A percentile compares a stretch with the other conserved stretches of the same genome.
Evolutionary conservation across 2,113 vertebrate genomes (phyloP).

Genomic region (Anarhynchus alexandrinus): DNA sequence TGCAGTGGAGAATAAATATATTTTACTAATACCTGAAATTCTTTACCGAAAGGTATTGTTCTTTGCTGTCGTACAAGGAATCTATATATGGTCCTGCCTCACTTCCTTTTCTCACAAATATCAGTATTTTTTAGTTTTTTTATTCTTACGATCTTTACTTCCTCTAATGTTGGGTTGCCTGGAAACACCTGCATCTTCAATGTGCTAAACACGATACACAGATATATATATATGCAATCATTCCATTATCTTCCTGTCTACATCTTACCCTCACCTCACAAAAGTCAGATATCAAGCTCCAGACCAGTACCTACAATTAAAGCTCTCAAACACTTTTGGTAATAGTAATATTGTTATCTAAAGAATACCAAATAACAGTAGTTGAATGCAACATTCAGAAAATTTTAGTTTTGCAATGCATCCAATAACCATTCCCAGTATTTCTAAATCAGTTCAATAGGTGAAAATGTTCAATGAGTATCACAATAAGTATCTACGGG

Average conservation of each 20-base stretch:
- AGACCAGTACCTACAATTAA: background rate
- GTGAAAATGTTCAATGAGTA: background rate
- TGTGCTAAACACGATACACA: background rate
- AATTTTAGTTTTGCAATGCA: background rate
- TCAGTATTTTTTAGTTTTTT: background rate
- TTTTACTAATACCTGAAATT: background rate
- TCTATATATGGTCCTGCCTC: background rate
- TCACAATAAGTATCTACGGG: background rate
- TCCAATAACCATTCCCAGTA: background rate
- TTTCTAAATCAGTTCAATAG: background rate
- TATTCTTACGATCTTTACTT: background rate
- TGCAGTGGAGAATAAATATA: background rate
- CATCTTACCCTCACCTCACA: background rate
- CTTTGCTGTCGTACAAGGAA: background rate
- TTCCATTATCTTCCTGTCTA: background rate
- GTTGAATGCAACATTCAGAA: background rate
- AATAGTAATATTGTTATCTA: background rate
- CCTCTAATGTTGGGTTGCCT: background rate
- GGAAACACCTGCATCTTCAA: background rate
- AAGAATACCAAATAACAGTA: background rate
- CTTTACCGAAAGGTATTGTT: background rate
- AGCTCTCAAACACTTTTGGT: background rate
- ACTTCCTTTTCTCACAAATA: background rate
- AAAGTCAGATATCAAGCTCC: background rate
- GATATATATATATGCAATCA: background rate